Base-by-base conservation (phyloP, 2,888 invertebrate genomes). In the Hoplodrina blanda region DNA sequence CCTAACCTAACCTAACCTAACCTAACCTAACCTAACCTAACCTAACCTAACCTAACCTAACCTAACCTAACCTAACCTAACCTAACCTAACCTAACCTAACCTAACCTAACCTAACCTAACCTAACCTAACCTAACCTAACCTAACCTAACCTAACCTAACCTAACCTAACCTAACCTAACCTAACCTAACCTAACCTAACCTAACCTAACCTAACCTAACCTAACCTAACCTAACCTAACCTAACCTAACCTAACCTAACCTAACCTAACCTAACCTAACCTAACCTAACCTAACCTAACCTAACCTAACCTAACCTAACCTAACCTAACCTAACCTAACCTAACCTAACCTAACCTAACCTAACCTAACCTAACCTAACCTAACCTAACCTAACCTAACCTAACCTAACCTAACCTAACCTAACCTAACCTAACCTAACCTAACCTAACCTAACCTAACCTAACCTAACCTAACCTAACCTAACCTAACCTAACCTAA, bases 1-100 rank as follows among this genome's bases (percentile, higher is more conserved):
- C 75, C 75, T 69, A 75, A 76, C 76, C 69, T 65, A 72, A 69
- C 71, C 72, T 65, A 75, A 70, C 70, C 70, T 67, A 69, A 62
- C 69, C 63, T 67, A 69, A 63, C 75, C 63, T 62, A 74, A 66
- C 75, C 69, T 66, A 69, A 37, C 72, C 61, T 65, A 67, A 66
- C 72, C 67, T 61, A 72, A 70, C 74, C 70, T 65, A 69, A 70
- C 74, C 74, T 65, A 74, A 74, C 74, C 69, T 74, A 70, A 70
- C 66, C 66, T 67, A 70, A 67, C 67, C 70, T 70, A 74, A 74
- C 74, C 74, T 69, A 73, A 69, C 70, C 74, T 64, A 74, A 66
- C 72, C 72, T 62, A 72, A 67, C 66, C 72, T 71, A 71, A 65
- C 72, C 72, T 62, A 72, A 67, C 72, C 66, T 66, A 66, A 72